Evolutionary conservation across 2,797 vertebrate genomes (phyloP).

Genomic region (Discoglossus pictus): DNA sequence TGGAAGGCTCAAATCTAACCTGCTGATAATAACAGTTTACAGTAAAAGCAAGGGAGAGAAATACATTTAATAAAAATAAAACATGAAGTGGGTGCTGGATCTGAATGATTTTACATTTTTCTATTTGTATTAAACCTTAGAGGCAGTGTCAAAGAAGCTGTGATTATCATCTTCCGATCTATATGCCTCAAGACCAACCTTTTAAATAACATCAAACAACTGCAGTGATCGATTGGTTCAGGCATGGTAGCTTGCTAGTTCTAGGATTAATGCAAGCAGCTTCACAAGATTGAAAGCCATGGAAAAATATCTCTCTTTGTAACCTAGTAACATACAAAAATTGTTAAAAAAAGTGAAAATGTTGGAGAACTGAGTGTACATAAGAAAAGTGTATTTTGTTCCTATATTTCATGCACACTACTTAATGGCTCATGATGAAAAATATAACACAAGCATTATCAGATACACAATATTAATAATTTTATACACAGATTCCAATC

Average conservation of each 20-base stretch:
- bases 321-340: constrained; percentile 21
- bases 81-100: constrained; percentile 20
- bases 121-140: constrained; percentile 41
- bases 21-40: constrained; percentile 37
- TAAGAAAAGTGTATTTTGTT: too few species aligned
- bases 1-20: constrained; percentile 29
- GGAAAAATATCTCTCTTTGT: constrained; percentile 17
- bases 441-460: too few species aligned
- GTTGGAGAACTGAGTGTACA: too few species aligned
- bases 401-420: too few species aligned
- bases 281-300: constrained; percentile 26
- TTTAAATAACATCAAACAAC: constrained; percentile 46
- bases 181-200: constrained; percentile 37
- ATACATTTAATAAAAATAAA: constrained; percentile 37
- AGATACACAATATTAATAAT: too few species aligned
- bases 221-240: constrained; percentile 42
- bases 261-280: constrained; percentile 33
- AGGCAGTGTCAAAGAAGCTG: constrained; percentile 36
- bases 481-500: too few species aligned
- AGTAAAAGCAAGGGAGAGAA: constrained; percentile 18
- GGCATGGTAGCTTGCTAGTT: constrained; percentile 30
- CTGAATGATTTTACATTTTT: constrained; percentile 35
- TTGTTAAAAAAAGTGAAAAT: too few species aligned
- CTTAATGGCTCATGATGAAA: too few species aligned
- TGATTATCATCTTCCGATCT: constrained; percentile 45